Conservation (phyloP, 1,140 invertebrate species). For the Anthonomus grandis region DNA sequence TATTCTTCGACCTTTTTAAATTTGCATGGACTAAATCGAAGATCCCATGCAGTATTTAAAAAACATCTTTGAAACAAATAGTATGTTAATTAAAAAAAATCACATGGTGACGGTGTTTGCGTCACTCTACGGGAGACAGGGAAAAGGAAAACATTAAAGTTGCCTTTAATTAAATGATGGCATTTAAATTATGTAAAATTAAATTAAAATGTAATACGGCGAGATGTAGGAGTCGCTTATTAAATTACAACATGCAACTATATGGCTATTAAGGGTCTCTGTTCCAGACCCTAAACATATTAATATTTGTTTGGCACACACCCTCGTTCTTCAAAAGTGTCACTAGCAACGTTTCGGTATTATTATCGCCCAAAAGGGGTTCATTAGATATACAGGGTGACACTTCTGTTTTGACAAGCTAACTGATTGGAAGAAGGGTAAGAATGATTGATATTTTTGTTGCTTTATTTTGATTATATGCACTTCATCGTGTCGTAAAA, state of each 20-base stretch:
- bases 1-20: too few species aligned
- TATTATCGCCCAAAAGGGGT: conserved; percentile 20
- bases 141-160: conserved; percentile 13
- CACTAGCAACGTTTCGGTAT: conserved; percentile 21
- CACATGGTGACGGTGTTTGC: too few species aligned
- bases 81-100: conserved; percentile 16
- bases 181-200: conserved; percentile 40
- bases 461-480: conserved; percentile 14
- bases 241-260: conserved; percentile 42
- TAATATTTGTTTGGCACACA: conserved; percentile 27
- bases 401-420: conserved; percentile 24
- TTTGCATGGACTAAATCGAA: too few species aligned
- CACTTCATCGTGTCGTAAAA: neutral
- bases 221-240: conserved; percentile 37
- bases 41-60: too few species aligned
- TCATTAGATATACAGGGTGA: conserved; percentile 26
- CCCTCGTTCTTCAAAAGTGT: conserved; percentile 29
- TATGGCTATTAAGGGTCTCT: conserved; percentile 33
- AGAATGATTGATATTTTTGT: conserved; percentile 22
- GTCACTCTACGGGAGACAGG: conserved; percentile 13
- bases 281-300: conserved; percentile 28
- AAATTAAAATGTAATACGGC: conserved; percentile 39
- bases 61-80: too few species aligned
- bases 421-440: conserved; percentile 20
- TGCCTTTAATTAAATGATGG: conserved; percentile 13